phyloP scores from a whole-genome alignment of 2,888 invertebrate genomes.

The Ornithoptera alexandrae region DNA sequence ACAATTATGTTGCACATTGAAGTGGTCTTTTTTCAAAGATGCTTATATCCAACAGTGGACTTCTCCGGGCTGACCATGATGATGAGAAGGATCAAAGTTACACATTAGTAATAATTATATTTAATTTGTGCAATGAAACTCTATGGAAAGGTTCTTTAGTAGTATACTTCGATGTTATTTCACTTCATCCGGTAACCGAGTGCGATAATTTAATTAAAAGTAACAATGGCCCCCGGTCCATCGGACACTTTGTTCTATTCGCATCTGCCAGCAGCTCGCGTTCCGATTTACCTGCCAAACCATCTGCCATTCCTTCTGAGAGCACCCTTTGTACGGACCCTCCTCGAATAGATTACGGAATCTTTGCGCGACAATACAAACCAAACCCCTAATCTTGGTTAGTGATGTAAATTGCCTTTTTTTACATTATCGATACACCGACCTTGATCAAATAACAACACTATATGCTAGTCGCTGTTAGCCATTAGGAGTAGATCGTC shows the following conservation, averaged over 20 bases:
- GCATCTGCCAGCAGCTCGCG: constrained; percentile 57
- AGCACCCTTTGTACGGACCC: constrained; percentile 47
- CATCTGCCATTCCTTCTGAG: constrained; percentile 61
- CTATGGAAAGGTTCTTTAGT: too few species aligned
- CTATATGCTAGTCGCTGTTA: too few species aligned
- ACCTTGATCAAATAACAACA: neutral
- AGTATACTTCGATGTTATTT: neutral
- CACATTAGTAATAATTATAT: too few species aligned
- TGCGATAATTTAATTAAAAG: constrained; percentile 67
- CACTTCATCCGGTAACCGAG: constrained; percentile 18
- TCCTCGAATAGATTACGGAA: constrained; percentile 67
- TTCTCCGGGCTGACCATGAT: too few species aligned
- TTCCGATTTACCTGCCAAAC: constrained; percentile 67
- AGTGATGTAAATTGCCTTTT: constrained; percentile 43
- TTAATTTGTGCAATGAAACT: too few species aligned
- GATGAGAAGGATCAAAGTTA: too few species aligned
- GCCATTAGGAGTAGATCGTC: too few species aligned
- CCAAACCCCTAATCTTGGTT: constrained; percentile 59
- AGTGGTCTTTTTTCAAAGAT: too few species aligned
- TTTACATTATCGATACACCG: constrained; percentile 32
- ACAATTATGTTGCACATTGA: too few species aligned
- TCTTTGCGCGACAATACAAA: constrained; percentile 51
- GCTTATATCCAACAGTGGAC: too few species aligned
- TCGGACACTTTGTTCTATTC: constrained; percentile 51
- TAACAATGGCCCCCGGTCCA: constrained; percentile 48